phyloP scores from a whole-genome alignment of 2,888 invertebrate species.

The Acanthosepion esculentum region DNA sequence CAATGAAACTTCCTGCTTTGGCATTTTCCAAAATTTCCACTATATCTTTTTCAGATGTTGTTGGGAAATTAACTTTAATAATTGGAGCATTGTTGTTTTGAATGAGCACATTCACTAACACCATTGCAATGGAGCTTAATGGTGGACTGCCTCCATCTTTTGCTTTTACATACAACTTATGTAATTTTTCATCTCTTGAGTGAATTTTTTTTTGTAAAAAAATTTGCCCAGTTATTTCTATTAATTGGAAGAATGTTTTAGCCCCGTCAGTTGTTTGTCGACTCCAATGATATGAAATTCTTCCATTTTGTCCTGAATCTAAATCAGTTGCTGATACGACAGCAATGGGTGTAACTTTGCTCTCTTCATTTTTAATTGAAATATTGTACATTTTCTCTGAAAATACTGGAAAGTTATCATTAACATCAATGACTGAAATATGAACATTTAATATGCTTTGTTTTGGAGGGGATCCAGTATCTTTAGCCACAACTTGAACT shows the following conservation, averaged over 20 bases:
- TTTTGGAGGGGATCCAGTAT: not conserved
- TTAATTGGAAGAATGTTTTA: not conserved
- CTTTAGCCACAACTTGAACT: not conserved
- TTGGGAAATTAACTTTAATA: too few relatives aligned
- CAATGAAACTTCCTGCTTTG: too few relatives aligned
- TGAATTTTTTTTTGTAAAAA: not conserved
- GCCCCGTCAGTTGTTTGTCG: not conserved
- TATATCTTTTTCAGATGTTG: too few relatives aligned
- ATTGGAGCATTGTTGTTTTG: too few relatives aligned
- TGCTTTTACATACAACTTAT: too few relatives aligned
- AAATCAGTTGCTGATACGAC: not conserved
- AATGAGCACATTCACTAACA: too few relatives aligned
- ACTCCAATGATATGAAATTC: not conserved
- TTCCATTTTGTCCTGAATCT: not conserved
- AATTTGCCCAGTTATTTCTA: not conserved
- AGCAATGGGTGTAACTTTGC: not conserved
- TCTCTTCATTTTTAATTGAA: not conserved
- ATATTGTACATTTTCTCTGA: slow-evolving; percentile 77
- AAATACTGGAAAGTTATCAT: slow-evolving; percentile 98
- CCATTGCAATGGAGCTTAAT: too few relatives aligned
- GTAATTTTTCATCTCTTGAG: too few relatives aligned
- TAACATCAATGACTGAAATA: slow-evolving; percentile 86
- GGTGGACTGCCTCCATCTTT: too few relatives aligned
- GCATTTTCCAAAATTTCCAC: too few relatives aligned
- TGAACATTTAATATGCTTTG: slow-evolving; percentile 65